Percentiles rank a stretch among this genome's conserved stretches.
These are phyloP conservation scores for Enteromius unitaeniatus DNA, from an alignment of 2,797 vertebrate genomes.

Conservation along the genomic window DNA sequence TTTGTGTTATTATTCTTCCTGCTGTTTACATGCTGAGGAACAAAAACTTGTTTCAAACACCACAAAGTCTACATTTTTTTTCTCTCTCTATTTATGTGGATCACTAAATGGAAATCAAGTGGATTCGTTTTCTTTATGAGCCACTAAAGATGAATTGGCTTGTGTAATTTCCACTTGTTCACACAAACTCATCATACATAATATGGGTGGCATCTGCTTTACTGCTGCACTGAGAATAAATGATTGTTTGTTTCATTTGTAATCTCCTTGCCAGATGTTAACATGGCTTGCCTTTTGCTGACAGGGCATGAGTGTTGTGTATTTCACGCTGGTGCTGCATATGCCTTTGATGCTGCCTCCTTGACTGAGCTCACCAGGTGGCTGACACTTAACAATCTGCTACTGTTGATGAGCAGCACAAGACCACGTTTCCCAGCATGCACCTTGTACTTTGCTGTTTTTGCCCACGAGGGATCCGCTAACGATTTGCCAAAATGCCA, in stretches of 20 bases:
- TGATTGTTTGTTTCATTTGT: constrained; percentile 59
- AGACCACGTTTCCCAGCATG: constrained; percentile 66
- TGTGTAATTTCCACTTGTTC: constrained; percentile 48
- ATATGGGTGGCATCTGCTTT: constrained; percentile 41
- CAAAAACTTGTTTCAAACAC: background rate
- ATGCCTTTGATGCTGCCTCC: constrained; percentile 69
- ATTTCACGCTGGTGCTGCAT: constrained; percentile 64
- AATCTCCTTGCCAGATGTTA: constrained; percentile 65
- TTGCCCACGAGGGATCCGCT: constrained; percentile 65
- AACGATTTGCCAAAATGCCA: constrained; percentile 63
- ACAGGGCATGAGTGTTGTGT: constrained; percentile 60
- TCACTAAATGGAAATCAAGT: constrained; percentile 32
- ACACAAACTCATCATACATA: constrained; percentile 50
- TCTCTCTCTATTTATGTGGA: background rate
- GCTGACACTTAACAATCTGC: constrained; percentile 73
- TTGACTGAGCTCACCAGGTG: constrained; percentile 69
- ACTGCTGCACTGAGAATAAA: constrained; percentile 46
- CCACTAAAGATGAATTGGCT: constrained; percentile 41
- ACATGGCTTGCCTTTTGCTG: constrained; percentile 59
- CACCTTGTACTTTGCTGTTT: constrained; percentile 57
- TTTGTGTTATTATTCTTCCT: background rate
- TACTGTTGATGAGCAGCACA: constrained; percentile 64
- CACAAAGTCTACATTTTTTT: background rate
- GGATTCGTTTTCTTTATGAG: constrained; percentile 31
- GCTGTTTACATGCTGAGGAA: constrained; percentile 16